phyloP scores from a whole-genome alignment of 2,797 vertebrate genomes.

The Hipposideros larvatus region DNA sequence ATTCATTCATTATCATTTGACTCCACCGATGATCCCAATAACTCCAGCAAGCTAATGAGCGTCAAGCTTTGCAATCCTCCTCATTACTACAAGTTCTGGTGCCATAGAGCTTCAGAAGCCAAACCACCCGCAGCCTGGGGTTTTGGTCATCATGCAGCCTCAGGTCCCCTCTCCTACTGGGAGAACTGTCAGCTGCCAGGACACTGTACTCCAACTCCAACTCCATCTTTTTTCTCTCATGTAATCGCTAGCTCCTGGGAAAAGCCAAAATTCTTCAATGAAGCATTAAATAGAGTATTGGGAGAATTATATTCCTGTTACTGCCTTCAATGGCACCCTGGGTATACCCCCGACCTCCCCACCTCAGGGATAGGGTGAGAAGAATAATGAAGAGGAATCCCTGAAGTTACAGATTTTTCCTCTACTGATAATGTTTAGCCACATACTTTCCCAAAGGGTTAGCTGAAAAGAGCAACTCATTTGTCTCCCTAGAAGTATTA shows the following conservation, averaged over 20 bases:
- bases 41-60: not conserved
- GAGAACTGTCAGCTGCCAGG: not conserved
- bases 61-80: not conserved
- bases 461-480: not conserved
- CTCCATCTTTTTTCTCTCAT: not conserved
- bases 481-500: not conserved
- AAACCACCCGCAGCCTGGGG: not conserved
- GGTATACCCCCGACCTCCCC: accelerated
- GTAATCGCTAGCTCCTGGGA: not conserved
- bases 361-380: not conserved
- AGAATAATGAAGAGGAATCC: not conserved
- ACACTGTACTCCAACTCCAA: not conserved
- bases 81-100: not conserved
- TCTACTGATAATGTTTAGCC: not conserved
- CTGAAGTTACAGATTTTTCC: not conserved
- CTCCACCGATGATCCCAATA: not conserved
- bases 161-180: no score
- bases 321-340: not conserved
- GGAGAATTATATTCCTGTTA: not conserved
- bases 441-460: slow-evolving; percentile 1
- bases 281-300: not conserved
- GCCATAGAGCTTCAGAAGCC: not conserved
- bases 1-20: not conserved
- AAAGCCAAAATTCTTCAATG: not conserved
- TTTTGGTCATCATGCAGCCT: not conserved